Conservation (phyloP, 2,797 vertebrate genomes). For the Notoglanidium macrostoma region DNA sequence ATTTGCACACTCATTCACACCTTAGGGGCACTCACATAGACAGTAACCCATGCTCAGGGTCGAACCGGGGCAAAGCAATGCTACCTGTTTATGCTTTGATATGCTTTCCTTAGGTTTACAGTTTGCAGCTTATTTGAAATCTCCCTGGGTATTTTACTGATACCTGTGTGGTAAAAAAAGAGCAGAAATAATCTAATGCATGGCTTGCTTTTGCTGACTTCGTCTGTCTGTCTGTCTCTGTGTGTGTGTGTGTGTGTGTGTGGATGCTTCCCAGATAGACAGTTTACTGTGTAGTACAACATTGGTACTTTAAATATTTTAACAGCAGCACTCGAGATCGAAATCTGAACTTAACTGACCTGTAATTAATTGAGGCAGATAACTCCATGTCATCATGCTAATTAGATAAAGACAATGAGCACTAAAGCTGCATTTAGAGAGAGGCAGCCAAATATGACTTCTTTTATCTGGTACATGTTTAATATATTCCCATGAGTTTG, state of each 20-base stretch:
- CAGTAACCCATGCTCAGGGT: background rate
- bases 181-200: background rate
- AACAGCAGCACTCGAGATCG: background rate
- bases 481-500: background rate
- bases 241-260: background rate
- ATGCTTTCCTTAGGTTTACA: background rate
- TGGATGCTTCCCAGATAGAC: background rate
- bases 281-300: background rate
- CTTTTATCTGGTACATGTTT: background rate
- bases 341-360: conserved; percentile 1
- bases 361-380: background rate
- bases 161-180: background rate
- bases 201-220: background rate
- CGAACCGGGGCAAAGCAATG: too few relatives aligned
- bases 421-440: background rate
- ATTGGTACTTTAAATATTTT: conserved; percentile 13
- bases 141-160: background rate
- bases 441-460: background rate
- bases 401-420: background rate
- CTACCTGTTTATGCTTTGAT: background rate
- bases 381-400: background rate
- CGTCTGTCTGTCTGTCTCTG: background rate
- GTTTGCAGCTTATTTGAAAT: conserved; percentile 1
- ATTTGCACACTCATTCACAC: too few relatives aligned
- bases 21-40: background rate